Base-by-base conservation (phyloP, 2,113 vertebrate species). In the Tonatia bakeri region DNA sequence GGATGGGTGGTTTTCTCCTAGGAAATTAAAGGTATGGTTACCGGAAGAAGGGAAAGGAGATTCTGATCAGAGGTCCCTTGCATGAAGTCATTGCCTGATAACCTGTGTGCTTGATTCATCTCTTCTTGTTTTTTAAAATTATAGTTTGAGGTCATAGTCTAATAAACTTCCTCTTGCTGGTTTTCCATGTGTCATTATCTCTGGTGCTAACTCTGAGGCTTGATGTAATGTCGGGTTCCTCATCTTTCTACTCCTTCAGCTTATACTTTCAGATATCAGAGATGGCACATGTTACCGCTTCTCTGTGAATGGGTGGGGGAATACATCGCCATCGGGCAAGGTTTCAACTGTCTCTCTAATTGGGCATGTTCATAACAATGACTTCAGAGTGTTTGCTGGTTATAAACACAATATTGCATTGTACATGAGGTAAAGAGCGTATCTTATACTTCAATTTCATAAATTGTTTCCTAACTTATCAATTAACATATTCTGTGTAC, bases 301-400 rank as follows among this genome's bases (percentile, higher is more conserved):
- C 96, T 96, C 75, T 96, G 26, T 80, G 64, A 97, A 89, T 95
- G 93, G 96, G 15, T 83, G 59, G 91, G 94, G 17, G 12, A 75
- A 81, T 93, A 91, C 79, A 11, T 79, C 87, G 96, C 84, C 59
- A 70, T 17, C 86, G 61, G 91, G 50, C 72, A 93, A 59, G 82
- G 3, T 75, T 93, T 90, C 91, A 95, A 70, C 56, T 75, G 83
- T 65, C 64, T 70, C 38, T 93, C 13, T 47, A 85, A 56, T 84
- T 0, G 1, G 83, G 92, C 94, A 83, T 59, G 8, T 87, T 92
- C 90, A 80, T 40, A 67, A 69, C 61, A 89, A 91, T 94, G 56
- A 96, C 17, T 90, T 69, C 26, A 52, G 96, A 4, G 40, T 94
- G 76, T 91, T 97, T 90, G 92, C 50, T 81, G 59, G 96, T 89